These are phyloP conservation scores for Loripinus fragilis DNA, from an alignment of 2,888 invertebrate genomes.

Conservation along the genomic window DNA sequence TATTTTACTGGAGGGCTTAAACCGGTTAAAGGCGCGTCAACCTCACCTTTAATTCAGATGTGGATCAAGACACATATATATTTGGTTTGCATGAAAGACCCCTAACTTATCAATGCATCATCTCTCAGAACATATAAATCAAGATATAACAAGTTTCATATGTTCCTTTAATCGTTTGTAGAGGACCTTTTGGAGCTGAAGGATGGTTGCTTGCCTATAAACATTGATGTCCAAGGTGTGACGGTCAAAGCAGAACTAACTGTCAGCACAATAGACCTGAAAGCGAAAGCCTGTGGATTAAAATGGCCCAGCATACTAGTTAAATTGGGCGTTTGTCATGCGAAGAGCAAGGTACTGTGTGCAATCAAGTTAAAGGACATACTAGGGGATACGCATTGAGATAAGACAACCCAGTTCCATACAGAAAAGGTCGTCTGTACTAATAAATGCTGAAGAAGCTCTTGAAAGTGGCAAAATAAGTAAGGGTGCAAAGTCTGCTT, in stretches of 20 bases:
- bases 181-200: conserved; percentile 30
- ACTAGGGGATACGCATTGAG: conserved; percentile 37
- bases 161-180: conserved; percentile 45
- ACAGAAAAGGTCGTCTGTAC: conserved; percentile 17
- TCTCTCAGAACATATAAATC: too few species aligned
- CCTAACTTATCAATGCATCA: too few species aligned
- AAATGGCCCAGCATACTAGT: conserved; percentile 57
- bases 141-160: too few species aligned
- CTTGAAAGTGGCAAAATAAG: neutral
- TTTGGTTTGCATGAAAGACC: too few species aligned
- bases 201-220: conserved; percentile 22
- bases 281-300: conserved; percentile 41
- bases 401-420: neutral
- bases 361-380: conserved; percentile 39
- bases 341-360: conserved; percentile 30
- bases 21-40: too few species aligned
- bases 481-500: conserved; percentile 28
- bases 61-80: too few species aligned
- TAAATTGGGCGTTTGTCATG: conserved; percentile 50
- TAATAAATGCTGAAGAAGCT: conserved; percentile 17
- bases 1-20: too few species aligned
- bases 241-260: conserved; percentile 32
- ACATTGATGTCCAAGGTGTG: neutral
- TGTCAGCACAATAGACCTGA: conserved; percentile 52
- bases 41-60: too few species aligned